These are phyloP conservation scores for Stenoptilia bipunctidactyla DNA, from an alignment of 2,888 invertebrate genomes.

Conservation along the genomic window DNA sequence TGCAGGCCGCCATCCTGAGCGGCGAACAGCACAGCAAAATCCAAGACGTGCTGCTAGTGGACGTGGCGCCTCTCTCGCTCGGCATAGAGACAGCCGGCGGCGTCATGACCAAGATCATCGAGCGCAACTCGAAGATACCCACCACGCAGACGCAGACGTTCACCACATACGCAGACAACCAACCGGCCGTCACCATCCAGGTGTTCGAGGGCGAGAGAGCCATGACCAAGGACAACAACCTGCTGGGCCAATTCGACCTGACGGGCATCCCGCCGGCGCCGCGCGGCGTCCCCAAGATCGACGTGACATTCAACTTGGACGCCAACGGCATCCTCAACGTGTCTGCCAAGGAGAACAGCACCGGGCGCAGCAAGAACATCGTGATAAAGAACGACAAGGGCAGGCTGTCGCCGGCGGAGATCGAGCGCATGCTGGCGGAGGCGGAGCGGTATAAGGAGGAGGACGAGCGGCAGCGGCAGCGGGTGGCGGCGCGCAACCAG, in stretches of 20 bases:
- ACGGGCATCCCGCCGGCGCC: constrained; percentile 80
- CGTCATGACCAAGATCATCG: constrained; percentile 82
- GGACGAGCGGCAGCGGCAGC: constrained; percentile 77
- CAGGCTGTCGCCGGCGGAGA: constrained; percentile 83
- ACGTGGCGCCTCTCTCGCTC: constrained; percentile 75
- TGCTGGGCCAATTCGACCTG: constrained; percentile 74
- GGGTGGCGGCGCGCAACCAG: constrained; percentile 77
- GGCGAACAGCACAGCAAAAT: constrained; percentile 82
- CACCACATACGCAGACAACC: constrained; percentile 86
- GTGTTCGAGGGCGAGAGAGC: constrained; percentile 83
- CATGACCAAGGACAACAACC: constrained; percentile 85
- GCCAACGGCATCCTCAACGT: constrained; percentile 88
- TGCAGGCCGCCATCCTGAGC: constrained; percentile 79
- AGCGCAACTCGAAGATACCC: constrained; percentile 79
- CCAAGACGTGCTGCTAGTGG: constrained; percentile 74
- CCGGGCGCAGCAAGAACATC: constrained; percentile 79
- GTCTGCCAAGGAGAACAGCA: constrained; percentile 79
- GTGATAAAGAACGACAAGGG: constrained; percentile 88
- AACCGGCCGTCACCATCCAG: constrained; percentile 80
- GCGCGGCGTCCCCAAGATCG: constrained; percentile 76
- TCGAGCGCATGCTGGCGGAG: constrained; percentile 82
- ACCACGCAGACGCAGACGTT: constrained; percentile 80
- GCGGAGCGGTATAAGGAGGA: constrained; percentile 81
- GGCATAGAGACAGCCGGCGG: constrained; percentile 86
- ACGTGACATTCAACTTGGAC: constrained; percentile 81